A percentile compares a stretch with the other conserved stretches of the same genome.
phyloP scores from a whole-genome alignment of 2,797 vertebrate species.

The Sphaeramia orbicularis region DNA sequence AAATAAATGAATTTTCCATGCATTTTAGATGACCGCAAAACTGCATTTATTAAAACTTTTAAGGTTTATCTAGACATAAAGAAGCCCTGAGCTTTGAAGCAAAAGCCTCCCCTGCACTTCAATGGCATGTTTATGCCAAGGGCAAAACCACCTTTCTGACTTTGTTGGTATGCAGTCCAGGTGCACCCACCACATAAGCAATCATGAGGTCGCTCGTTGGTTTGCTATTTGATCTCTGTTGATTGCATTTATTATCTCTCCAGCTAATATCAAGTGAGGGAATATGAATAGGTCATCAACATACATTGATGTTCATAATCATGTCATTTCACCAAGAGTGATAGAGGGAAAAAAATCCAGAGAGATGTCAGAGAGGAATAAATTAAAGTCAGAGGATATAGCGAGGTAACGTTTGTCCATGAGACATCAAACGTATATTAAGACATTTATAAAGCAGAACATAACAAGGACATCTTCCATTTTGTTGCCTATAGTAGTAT shows the following conservation, averaged over 20 bases:
- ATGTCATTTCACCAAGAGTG: conserved; percentile 37
- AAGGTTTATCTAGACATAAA: conserved; percentile 54
- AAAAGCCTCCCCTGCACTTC: conserved; percentile 58
- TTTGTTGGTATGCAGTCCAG: conserved; percentile 66
- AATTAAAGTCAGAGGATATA: conserved; percentile 53
- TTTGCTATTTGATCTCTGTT: conserved; percentile 64
- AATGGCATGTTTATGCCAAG: conserved; percentile 64
- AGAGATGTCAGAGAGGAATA: conserved; percentile 37
- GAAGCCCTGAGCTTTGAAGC: conserved; percentile 67
- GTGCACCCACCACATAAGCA: conserved; percentile 60
- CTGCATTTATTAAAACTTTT: conserved; percentile 35
- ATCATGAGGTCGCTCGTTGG: conserved; percentile 63
- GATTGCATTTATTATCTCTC: conserved; percentile 67
- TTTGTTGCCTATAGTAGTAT: conserved; percentile 28
- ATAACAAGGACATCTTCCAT: conserved; percentile 54
- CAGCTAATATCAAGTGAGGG: conserved; percentile 54
- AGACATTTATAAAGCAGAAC: conserved; percentile 39
- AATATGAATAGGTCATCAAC: conserved; percentile 54
- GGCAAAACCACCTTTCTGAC: conserved; percentile 56
- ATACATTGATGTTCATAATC: conserved; percentile 51
- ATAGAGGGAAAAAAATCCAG: conserved; percentile 34
- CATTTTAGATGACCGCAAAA: conserved; percentile 44
- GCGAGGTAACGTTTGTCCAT: conserved; percentile 63
- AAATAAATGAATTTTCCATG: conserved; percentile 52
- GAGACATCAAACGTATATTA: conserved; percentile 45